Evolutionary conservation across 2,888 invertebrate species (phyloP), one percentile per base, ranked within the genome.

Genomic region (Danaus chrysippus): DNA sequence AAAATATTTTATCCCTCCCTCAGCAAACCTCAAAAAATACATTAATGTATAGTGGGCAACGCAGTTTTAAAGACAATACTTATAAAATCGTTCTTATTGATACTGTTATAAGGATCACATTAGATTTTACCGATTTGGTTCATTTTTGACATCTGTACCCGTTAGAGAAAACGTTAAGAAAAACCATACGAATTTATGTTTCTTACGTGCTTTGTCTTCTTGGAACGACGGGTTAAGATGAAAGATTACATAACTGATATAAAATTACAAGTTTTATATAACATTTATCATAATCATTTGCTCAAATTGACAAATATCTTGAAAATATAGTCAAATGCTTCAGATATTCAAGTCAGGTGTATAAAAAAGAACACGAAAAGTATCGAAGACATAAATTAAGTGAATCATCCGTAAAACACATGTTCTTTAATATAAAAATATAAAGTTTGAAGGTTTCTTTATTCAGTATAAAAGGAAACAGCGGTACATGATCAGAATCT

Each of bases 161-260:
- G 54, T 41, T 54, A 44, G 43, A 61, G 54, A 61, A 64, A 62
- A 66, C 59, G 60, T 64, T 58, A 58, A 62, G 63, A 55, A 67
- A 59, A 62, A 65, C 55, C 59, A 56, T 61, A 61, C 54, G 46
- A 63, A 68, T 69, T 69, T 68, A 69, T 68, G 66, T 60, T 56
- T 17, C 34, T 54, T 52, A 68, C 69, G 69, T 68, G 69, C 55
- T 57, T 46, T 44, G 59, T 77, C 75, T 78, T 76, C 73, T 76
- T 63, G 67, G 70, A 71, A 71, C 54, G 56, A 17, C 17, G 46
- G 42, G 59, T 64, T 54, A 12, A 46, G 42, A 54, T 56, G 42
- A 56, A 53, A 44, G 56, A 42, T 34, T 61, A 49, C 42, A 13
- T 42, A 46, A 44, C 17, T 13, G n/a, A 44, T 19, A 34, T 41